Conservation (phyloP, 2,113 vertebrate genomes). For the Vulpes lagopus region DNA sequence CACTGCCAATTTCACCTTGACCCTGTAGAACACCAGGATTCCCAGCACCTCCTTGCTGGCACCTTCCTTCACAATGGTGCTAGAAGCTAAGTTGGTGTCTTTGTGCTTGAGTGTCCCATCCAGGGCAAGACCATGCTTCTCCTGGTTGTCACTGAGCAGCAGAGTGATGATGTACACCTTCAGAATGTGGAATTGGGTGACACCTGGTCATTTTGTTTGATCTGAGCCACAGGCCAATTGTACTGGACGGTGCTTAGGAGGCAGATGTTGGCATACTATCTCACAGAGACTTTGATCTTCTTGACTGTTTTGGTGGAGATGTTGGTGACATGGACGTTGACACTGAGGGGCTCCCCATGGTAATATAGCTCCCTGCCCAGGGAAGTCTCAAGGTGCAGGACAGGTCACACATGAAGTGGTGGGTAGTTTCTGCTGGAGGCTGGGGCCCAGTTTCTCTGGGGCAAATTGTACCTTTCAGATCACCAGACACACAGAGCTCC, state of each 20-base stretch:
- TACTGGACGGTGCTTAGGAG: conserved; percentile 96
- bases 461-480: conserved; percentile 95
- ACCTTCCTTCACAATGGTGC: conserved; percentile 93
- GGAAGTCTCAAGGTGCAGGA: conserved; percentile 94
- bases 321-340: conserved; percentile 96
- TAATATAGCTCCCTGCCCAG: conserved; percentile 95
- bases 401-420: conserved; percentile 94
- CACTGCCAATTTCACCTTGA: conserved; percentile 93
- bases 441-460: conserved; percentile 93
- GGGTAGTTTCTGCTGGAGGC: conserved; percentile 94
- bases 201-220: conserved; percentile 94
- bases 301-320: conserved; percentile 95
- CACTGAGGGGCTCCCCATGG: conserved; percentile 92
- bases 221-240: conserved; percentile 94
- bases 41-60: conserved; percentile 93
- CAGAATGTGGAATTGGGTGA: conserved; percentile 94
- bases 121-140: conserved; percentile 94
- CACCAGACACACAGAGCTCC: conserved; percentile 93
- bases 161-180: conserved; percentile 95
- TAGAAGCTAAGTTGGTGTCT: conserved; percentile 95
- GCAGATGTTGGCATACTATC: conserved; percentile 95
- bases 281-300: conserved; percentile 94
- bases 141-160: conserved; percentile 91
- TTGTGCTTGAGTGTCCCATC: conserved; percentile 95
- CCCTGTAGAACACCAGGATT: conserved; percentile 92